phyloP scores from a whole-genome alignment of 2,888 invertebrate species.

The Caenorhabditis sinica region DNA sequence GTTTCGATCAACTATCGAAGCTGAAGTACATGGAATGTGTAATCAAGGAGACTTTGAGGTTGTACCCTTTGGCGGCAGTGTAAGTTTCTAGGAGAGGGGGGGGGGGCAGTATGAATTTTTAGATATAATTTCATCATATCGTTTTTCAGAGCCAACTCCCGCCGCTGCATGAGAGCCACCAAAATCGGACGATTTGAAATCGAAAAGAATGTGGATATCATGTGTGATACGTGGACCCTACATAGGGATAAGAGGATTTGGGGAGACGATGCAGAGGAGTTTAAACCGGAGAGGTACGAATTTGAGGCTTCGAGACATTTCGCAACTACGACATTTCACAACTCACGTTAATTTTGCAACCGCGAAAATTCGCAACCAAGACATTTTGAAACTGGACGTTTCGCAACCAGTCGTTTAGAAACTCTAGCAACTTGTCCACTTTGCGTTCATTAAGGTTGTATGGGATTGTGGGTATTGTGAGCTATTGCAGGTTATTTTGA shows the following conservation, averaged over 20 bases:
- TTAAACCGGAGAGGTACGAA: conserved; percentile 63
- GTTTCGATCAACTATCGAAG: conserved; percentile 33
- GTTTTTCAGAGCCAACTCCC: conserved; percentile 39
- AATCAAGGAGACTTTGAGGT: conserved; percentile 68
- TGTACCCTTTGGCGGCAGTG: conserved; percentile 64
- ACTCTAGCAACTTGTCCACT: no score
- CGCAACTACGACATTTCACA: no score
- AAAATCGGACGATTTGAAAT: conserved; percentile 73
- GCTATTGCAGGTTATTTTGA: no score
- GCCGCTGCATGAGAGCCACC: conserved; percentile 60
- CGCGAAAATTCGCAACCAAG: no score
- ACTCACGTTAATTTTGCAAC: no score
- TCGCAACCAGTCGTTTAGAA: no score
- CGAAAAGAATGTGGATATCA: conserved; percentile 57
- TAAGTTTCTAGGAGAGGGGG: no score
- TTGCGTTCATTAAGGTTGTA: no score
- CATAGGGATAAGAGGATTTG: conserved; percentile 53
- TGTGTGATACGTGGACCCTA: conserved; percentile 62
- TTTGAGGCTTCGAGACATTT: not conserved
- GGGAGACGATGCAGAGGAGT: conserved; percentile 72
- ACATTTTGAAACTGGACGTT: no score
- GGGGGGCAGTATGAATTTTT: no score
- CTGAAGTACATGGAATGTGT: conserved; percentile 70
- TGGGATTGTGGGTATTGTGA: no score
- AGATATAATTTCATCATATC: no score